phyloP scores from a whole-genome alignment of 2,113 vertebrate species.

The Callipepla squamata region DNA sequence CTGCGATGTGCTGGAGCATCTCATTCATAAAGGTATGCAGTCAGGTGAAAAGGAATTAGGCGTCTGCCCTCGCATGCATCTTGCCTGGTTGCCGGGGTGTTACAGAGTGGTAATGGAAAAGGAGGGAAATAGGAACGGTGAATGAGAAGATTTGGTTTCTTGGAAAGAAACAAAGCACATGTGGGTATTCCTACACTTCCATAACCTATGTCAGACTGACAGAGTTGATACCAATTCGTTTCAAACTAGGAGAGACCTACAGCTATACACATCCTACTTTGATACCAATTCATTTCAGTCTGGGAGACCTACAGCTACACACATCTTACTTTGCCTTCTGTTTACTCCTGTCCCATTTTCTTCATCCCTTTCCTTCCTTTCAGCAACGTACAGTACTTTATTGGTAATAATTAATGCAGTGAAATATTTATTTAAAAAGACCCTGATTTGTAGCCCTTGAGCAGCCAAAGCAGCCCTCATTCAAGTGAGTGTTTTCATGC shows the following conservation, averaged over 20 bases:
- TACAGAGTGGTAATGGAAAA: background rate
- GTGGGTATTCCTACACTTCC: background rate
- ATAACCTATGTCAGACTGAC: background rate
- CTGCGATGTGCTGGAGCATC: constrained; percentile 82
- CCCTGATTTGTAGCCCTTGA: background rate
- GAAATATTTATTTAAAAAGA: background rate
- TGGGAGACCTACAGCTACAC: background rate
- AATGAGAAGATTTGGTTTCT: background rate
- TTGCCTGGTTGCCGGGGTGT: background rate
- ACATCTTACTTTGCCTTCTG: background rate
- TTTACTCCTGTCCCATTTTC: background rate
- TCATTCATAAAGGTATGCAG: constrained; percentile 82
- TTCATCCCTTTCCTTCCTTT: background rate
- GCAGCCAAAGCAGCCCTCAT: background rate
- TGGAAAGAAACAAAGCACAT: background rate
- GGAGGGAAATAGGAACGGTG: background rate
- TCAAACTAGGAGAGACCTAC: background rate
- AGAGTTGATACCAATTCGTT: background rate
- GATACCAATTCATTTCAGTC: background rate
- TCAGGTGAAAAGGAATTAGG: background rate
- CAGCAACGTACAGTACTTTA: background rate
- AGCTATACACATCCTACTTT: background rate
- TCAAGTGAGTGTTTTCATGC: background rate
- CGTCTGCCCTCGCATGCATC: background rate
- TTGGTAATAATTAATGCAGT: background rate